phyloP scores from a whole-genome alignment of 2,797 vertebrate species.

The Enteromius mattozi region DNA sequence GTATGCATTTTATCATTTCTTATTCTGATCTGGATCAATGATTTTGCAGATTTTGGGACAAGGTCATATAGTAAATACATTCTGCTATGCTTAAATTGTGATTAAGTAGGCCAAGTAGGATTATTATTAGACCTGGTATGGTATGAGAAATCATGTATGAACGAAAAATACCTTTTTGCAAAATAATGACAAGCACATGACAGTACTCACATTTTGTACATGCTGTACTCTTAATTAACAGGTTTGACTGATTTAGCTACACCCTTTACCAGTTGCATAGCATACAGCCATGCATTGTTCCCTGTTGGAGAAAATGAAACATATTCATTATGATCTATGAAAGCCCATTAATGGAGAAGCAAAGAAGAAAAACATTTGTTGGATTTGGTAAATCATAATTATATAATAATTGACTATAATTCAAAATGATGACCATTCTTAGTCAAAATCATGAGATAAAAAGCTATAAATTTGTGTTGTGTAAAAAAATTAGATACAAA shows the following conservation, averaged over 20 bases:
- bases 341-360: background rate
- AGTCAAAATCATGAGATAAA: background rate
- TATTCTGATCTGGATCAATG: background rate
- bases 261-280: background rate
- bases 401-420: background rate
- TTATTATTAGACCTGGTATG: background rate
- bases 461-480: background rate
- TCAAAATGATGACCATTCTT: background rate
- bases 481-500: no score
- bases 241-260: background rate
- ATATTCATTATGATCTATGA: background rate
- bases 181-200: background rate
- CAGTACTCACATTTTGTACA: background rate
- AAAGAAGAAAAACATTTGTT: background rate
- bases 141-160: background rate
- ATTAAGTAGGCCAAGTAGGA: background rate
- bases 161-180: background rate
- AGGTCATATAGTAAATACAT: background rate
- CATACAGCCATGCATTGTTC: background rate
- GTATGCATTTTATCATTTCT: background rate
- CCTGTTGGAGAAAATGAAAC: background rate
- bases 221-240: background rate
- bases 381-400: background rate
- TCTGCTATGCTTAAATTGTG: background rate
- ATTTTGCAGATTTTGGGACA: background rate